phyloP scores from a whole-genome alignment of 1,140 invertebrate genomes.

The Zaprionus lachaisei region DNA sequence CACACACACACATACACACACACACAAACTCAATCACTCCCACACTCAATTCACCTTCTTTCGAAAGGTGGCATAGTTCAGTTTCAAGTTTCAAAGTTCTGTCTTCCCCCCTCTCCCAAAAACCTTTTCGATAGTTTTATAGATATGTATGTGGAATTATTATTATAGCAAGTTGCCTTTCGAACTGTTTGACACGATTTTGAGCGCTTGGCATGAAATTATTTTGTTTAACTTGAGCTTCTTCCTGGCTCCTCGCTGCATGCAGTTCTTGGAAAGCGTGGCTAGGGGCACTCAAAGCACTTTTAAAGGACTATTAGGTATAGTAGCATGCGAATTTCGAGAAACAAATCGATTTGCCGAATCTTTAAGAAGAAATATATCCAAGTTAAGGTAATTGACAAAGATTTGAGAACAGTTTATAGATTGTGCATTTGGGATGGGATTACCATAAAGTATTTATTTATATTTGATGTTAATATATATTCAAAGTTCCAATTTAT shows the following conservation, averaged over 20 bases:
- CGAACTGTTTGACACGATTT: slow-evolving; percentile 74
- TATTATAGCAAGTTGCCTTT: slow-evolving; percentile 52
- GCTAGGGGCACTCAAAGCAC: slow-evolving; percentile 67
- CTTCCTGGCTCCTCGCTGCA: background rate
- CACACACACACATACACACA: background rate
- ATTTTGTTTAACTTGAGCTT: slow-evolving; percentile 49
- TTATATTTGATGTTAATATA: no score
- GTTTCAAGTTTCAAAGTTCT: slow-evolving; percentile 62
- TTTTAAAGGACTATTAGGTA: slow-evolving; percentile 46
- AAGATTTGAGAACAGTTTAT: no score
- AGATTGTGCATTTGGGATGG: no score
- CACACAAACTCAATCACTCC: background rate
- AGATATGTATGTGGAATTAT: slow-evolving; percentile 44
- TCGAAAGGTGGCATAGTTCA: slow-evolving; percentile 40
- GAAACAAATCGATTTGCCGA: background rate
- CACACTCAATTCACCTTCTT: background rate
- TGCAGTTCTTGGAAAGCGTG: slow-evolving; percentile 48
- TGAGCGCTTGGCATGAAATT: slow-evolving; percentile 46
- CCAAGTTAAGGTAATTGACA: background rate
- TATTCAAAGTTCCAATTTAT: no score
- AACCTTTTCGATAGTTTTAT: slow-evolving; percentile 55
- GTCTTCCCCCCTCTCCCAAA: background rate
- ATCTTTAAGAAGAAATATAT: background rate
- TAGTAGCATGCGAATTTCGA: background rate
- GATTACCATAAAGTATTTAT: no score